Evolutionary conservation across 1,140 invertebrate genomes (phyloP), one percentile per base, ranked within the genome.

Genomic region (Drosophila azteca): DNA sequence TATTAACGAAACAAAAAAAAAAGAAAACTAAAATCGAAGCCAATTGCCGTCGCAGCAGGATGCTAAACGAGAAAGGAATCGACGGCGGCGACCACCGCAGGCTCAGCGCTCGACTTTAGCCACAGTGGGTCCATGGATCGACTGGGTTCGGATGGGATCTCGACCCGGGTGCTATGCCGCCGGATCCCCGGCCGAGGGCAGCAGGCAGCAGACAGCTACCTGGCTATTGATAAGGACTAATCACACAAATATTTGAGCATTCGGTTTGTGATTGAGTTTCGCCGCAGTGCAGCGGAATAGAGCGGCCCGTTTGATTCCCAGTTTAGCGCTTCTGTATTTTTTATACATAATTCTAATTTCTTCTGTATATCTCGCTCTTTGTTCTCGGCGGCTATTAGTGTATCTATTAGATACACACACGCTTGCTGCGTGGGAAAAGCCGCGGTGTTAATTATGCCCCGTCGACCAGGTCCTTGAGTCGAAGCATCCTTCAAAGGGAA

Each of bases 191-290:
- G 35, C 17, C 17, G 17, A 20, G 1, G 1, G 17, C 17, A 0
- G 17, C 0, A 20, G 17, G 17, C 9, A 39, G 3, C 35, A 11
- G 35, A 11, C 29, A 31, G 61, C 82, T 85, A 87, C 82, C 81
- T 67, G 55, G 41, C 64, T 63, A 69, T 77, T 90, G 87, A 90
- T 90, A 89, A 90, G 82, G 87, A 85, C 87, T 90, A 90, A 90
- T 90, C 87, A 87, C 79, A 90, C 79, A 90, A 90, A 90, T 90
- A 90, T 90, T 90, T 90, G 67, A 87, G 87, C 79, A 83, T 90
- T 87, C 17, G 64, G 70, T 58, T 85, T 84, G 78, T 82, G 82
- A 87, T 87, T 88, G 75, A 76, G 82, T 60, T 64, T 87, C 50
- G 70, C 74, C 78, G 82, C 78, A 55, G 35, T 39, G 60, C 70